Evolutionary conservation across 2,113 vertebrate genomes (phyloP).

Genomic region (Rhea pennata): DNA sequence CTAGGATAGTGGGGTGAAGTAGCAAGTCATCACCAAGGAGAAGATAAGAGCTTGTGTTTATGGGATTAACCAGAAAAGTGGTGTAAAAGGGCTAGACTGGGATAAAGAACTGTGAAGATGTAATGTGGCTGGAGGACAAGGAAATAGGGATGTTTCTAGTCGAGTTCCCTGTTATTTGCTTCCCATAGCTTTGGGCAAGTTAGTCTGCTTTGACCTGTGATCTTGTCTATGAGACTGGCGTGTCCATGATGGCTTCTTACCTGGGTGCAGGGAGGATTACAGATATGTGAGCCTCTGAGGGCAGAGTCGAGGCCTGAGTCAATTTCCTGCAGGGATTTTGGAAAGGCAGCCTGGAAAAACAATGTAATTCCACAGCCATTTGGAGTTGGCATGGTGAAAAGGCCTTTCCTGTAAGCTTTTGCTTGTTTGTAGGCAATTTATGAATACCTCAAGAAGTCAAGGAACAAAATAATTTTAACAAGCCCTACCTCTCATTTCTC

Average conservation of each 20-base stretch:
- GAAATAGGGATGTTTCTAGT: background rate
- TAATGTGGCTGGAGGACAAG: background rate
- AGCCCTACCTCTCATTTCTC: background rate
- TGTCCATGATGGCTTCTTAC: background rate
- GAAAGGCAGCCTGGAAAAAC: constrained; percentile 66
- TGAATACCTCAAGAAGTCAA: constrained; percentile 53
- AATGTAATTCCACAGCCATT: constrained; percentile 56
- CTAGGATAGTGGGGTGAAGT: background rate
- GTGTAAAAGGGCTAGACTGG: background rate
- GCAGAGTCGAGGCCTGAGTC: constrained; percentile 45
- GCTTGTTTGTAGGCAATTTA: constrained; percentile 64
- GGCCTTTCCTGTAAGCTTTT: constrained; percentile 54
- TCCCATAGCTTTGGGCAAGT: background rate
- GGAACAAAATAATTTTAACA: background rate
- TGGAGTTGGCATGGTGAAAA: constrained; percentile 52
- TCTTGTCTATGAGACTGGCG: background rate
- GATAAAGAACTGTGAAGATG: background rate
- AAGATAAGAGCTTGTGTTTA: background rate
- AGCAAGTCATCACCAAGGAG: background rate
- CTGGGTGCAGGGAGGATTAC: constrained; percentile 2
- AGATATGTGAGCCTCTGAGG: background rate
- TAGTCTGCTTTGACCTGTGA: background rate
- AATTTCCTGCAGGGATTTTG: constrained; percentile 63
- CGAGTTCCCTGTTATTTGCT: background rate
- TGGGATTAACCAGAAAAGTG: background rate